A percentile compares a stretch with the other conserved stretches of the same genome.
Evolutionary conservation across 2,113 vertebrate genomes (phyloP).

Genomic region (Crotalus helleri): DNA sequence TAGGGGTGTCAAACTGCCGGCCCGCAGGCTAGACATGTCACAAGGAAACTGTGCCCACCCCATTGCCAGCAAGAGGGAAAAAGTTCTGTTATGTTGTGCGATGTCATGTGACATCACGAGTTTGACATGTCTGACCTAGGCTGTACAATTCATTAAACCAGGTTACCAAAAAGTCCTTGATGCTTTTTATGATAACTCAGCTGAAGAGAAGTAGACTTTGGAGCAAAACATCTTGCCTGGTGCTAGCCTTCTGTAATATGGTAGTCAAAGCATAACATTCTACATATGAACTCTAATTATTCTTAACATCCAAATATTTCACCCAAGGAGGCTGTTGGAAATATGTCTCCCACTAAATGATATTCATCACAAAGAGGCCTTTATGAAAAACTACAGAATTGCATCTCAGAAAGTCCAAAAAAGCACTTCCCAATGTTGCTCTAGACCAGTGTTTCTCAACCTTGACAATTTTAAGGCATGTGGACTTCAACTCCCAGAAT

Average conservation of each 20-base stretch:
- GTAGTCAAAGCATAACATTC: not conserved
- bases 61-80: no score
- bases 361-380: not conserved
- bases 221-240: not conserved
- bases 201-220: not conserved
- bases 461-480: no score
- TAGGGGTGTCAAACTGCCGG: no score
- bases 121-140: not conserved
- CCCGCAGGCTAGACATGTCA: no score
- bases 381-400: not conserved
- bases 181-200: not conserved
- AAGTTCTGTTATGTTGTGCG: no score
- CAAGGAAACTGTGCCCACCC: no score
- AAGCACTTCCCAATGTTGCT: not conserved
- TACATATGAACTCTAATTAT: not conserved
- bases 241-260: not conserved
- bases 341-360: not conserved
- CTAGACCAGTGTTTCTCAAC: no score
- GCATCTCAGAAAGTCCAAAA: not conserved
- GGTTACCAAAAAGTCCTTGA: not conserved
- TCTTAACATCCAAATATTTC: not conserved
- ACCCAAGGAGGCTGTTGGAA: not conserved
- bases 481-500: no score
- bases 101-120: no score
- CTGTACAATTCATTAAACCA: not conserved